These are phyloP conservation scores for Pseudopodoces humilis DNA, from an alignment of 2,113 vertebrate genomes.

Conservation along the genomic window DNA sequence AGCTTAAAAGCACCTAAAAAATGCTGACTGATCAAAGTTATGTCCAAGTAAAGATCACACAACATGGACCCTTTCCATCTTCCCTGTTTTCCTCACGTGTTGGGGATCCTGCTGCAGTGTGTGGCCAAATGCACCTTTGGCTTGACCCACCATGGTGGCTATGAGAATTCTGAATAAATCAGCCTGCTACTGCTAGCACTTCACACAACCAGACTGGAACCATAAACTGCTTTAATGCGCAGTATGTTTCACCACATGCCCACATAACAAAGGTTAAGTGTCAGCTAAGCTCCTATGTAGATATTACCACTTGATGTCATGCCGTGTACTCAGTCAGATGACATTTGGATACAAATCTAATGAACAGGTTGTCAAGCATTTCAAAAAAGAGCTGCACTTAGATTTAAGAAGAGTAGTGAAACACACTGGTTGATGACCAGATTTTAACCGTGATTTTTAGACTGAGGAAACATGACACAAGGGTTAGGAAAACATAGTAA, in stretches of 20 bases:
- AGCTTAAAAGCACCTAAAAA: not conserved
- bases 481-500: not conserved
- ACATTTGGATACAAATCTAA: not conserved
- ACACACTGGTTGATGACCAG: not conserved
- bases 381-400: not conserved
- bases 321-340: accelerated
- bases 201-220: not conserved
- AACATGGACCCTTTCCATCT: not conserved
- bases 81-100: not conserved
- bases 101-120: not conserved
- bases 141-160: not conserved
- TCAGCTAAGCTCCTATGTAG: not conserved
- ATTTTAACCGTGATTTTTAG: not conserved
- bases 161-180: not conserved
- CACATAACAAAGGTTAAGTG: not conserved
- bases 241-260: not conserved
- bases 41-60: not conserved
- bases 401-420: not conserved
- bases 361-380: not conserved
- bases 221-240: not conserved
- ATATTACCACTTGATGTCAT: not conserved
- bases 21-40: not conserved
- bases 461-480: not conserved
- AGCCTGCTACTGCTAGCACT: not conserved
- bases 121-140: not conserved